Evolutionary conservation across 37 sponge, comb jelly and placozoan species (phyloP).

Genomic region (Spongia lamella): DNA sequence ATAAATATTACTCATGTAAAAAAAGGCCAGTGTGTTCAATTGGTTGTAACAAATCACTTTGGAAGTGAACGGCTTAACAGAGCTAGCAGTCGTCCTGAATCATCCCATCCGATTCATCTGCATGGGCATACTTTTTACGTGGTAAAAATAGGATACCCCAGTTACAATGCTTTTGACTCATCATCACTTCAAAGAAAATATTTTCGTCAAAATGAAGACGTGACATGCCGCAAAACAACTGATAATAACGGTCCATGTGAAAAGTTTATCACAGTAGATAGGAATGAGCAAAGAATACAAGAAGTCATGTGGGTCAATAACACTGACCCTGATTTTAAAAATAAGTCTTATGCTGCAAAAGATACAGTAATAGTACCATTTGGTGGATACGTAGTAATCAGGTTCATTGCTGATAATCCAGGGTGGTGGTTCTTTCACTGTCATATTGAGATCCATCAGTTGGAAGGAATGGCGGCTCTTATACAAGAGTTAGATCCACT

Average conservation of each 20-base stretch:
- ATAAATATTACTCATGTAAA: conserved; percentile 1
- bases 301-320: no score
- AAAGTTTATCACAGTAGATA: no score
- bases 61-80: neutral
- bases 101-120: conserved; percentile 73
- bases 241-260: neutral
- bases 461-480: conserved; percentile 79
- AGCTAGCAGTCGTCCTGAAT: no score
- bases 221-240: neutral
- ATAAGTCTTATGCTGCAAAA: conserved; percentile 26
- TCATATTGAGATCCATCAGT: conserved; percentile 80
- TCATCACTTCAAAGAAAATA: conserved; percentile 14
- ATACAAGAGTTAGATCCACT: conserved; percentile 31
- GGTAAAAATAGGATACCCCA: conserved; percentile 44
- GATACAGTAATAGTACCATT: conserved; percentile 86
- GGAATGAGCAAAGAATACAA: no score
- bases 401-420: conserved; percentile 80
- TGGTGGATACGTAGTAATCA: conserved; percentile 82
- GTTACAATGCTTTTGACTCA: conserved; percentile 41
- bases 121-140: conserved; percentile 83
- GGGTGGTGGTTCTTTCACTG: conserved; percentile 94
- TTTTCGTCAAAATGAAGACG: neutral
- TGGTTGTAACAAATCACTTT: conserved; percentile 23
- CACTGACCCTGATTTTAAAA: no score
- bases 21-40: conserved; percentile 1